Evolutionary conservation across 1,140 invertebrate genomes (phyloP).

Genomic region (Mya arenaria): DNA sequence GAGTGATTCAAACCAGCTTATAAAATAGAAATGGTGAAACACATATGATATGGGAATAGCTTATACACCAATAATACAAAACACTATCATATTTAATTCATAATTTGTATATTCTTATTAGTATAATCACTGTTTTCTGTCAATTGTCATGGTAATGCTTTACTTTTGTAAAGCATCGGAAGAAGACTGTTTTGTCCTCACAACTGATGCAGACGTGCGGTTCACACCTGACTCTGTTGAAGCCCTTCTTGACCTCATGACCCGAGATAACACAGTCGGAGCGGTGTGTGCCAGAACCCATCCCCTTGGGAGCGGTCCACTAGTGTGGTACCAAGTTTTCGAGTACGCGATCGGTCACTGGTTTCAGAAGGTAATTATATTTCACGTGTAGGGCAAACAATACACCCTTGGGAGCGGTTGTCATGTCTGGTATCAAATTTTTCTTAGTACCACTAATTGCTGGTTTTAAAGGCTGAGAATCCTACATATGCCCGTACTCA

Average conservation of each 20-base stretch:
- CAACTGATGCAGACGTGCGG: constrained; percentile 78
- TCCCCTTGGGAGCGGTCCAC: constrained; percentile 74
- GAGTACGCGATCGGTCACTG: constrained; percentile 80
- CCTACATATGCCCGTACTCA: too few species aligned
- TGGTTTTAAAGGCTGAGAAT: not conserved
- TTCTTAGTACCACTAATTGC: too few species aligned
- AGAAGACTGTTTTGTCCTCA: constrained; percentile 72
- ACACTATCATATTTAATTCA: not conserved
- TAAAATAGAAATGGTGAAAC: not conserved
- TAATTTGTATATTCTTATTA: not conserved
- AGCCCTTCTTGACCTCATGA: constrained; percentile 78
- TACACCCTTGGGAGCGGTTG: too few species aligned
- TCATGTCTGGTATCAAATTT: too few species aligned
- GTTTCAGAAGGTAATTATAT: constrained; percentile 78
- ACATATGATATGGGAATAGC: not conserved
- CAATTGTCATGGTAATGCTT: not conserved
- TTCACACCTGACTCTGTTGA: constrained; percentile 77
- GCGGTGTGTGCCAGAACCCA: constrained; percentile 78
- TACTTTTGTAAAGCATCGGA: constrained; percentile 16
- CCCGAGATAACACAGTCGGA: constrained; percentile 73
- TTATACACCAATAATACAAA: not conserved
- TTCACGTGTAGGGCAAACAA: too few species aligned
- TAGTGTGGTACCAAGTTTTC: constrained; percentile 78
- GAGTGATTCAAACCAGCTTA: not conserved
- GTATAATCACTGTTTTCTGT: not conserved